Evolutionary conservation across 2,113 vertebrate species (phyloP), one percentile per base, ranked within the genome.

Genomic region (Pao palembangensis): DNA sequence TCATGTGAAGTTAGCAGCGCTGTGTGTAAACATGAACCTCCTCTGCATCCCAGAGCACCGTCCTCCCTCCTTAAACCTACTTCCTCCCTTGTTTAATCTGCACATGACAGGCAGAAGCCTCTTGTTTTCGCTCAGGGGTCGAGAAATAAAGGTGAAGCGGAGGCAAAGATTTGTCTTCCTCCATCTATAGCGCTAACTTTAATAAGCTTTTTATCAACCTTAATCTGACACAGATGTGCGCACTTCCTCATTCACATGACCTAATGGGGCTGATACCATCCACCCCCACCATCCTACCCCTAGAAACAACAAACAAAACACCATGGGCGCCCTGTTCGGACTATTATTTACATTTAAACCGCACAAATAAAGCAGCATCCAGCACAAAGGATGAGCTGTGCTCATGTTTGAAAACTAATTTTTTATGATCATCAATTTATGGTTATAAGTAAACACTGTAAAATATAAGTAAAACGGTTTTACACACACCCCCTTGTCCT

Each of bases 151-250:
- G 46, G 47, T 49, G 6, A 65, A 58, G 52, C 42, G 20, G 52
- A 61, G 64, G 48, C 21, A 8, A 28, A 56, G 49, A 20, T 15
- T 44, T 43, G 6, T 67, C 61, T 57, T 28, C 64, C 54, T 58
- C 14, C 62, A 46, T 53, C 38, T n/a, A 17, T 1, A 15, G 44
- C 31, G 17, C 6, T 49, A 46, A 17, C 61, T 19, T 56, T 55
- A 73, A 42, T 31, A 21, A 67, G 53, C 61, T 44, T 48, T 7
- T 23, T 38, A 56, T 70, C 50, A 44, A 70, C 71, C 67, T 31
- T 90, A 81, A 88, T 88, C 64, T 87, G 78, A 74, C 81, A 74
- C 87, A 92, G 87, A 91, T 82, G 85, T 81, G 76, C 17, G 53
- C 68, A 60, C 81, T 71, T 80, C 63, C 66, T 83, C 46, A 84